Base-by-base conservation (phyloP, 2,888 invertebrate genomes). In the Cephonodes hylas region DNA sequence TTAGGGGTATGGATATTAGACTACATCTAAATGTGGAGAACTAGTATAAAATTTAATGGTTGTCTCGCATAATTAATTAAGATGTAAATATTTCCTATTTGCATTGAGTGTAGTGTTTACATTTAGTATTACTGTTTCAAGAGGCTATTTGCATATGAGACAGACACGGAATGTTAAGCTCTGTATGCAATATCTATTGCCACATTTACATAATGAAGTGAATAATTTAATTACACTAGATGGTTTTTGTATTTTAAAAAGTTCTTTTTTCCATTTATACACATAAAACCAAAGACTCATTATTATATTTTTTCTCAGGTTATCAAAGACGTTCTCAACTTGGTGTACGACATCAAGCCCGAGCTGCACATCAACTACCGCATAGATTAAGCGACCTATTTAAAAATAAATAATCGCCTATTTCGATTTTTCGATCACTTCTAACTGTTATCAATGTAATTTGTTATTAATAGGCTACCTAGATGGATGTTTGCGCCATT, bases 281-380 rank as follows among this genome's bases (percentile, higher is more conserved):
- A n/a, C n/a, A n/a, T n/a, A n/a, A n/a, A n/a, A n/a, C n/a, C n/a
- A n/a, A n/a, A n/a, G n/a, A n/a, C n/a, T n/a, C n/a, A n/a, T 45
- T 45, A n/a, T n/a, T n/a, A n/a, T n/a, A n/a, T n/a, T 45, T 8
- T 22, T 69, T 93, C 86, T 5, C 90, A 96, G 96, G 96, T 97
- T 34, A 96, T 97, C 84, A 84, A 93, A 68, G 96, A 96, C 77
- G 94, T 99, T 75, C 93, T 99, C 82, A 94, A 94, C 71, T 93
- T 96, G 86, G 98, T 99, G 53, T 97, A 97, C 84, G 96, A 97
- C 84, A 98, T 99, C 86, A 96, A 97, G 88, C 98, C 98, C 3
- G 97, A 98, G 88, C 93, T 99, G 74, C 99, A 99, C 92, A 94
- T 95, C 90, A 99, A 99, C 93, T 97, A 95, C 88, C 95, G 95